Evolutionary conservation across 2,888 invertebrate species (phyloP).

Genomic region (Polydesmus complanatus): DNA sequence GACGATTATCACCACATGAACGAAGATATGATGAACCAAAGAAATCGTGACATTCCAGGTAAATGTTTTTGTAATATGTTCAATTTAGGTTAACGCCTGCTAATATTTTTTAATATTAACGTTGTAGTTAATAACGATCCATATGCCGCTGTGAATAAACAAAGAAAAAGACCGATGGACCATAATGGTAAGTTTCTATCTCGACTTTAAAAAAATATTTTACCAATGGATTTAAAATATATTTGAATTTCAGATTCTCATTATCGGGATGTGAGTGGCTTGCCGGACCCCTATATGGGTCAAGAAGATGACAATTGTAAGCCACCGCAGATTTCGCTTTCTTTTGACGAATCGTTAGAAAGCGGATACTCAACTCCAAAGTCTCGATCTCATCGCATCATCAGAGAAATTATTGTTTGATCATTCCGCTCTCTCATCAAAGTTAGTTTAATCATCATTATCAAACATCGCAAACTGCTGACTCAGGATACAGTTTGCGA

Average conservation of each 20-base stretch:
- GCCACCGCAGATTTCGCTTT: slow-evolving; percentile 71
- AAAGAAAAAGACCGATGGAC: slow-evolving; percentile 66
- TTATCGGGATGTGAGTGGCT: slow-evolving; percentile 84
- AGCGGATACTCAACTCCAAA: slow-evolving; percentile 89
- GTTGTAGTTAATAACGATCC: slow-evolving; percentile 44
- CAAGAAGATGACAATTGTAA: slow-evolving; percentile 50
- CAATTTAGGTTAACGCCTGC: too few species aligned
- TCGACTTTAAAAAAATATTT: background rate
- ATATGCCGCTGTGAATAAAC: slow-evolving; percentile 77
- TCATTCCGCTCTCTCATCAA: too few species aligned
- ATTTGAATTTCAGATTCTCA: slow-evolving; percentile 35
- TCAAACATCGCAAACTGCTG: too few species aligned
- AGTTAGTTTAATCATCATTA: too few species aligned
- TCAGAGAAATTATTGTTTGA: slow-evolving; percentile 78
- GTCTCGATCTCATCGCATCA: slow-evolving; percentile 78
- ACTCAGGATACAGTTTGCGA: too few species aligned
- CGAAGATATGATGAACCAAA: slow-evolving; percentile 24
- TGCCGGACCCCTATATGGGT: slow-evolving; percentile 75
- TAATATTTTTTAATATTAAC: background rate
- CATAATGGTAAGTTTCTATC: slow-evolving; percentile 57
- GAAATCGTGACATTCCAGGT: slow-evolving; percentile 23
- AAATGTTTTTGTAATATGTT: slow-evolving; percentile 19
- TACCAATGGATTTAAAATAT: background rate
- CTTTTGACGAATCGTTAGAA: slow-evolving; percentile 84
- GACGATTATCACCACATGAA: slow-evolving; percentile 25